Evolutionary conservation across 2,888 invertebrate genomes (phyloP), one percentile per base, ranked within the genome.

Genomic region (Nasonovia ribisnigri): DNA sequence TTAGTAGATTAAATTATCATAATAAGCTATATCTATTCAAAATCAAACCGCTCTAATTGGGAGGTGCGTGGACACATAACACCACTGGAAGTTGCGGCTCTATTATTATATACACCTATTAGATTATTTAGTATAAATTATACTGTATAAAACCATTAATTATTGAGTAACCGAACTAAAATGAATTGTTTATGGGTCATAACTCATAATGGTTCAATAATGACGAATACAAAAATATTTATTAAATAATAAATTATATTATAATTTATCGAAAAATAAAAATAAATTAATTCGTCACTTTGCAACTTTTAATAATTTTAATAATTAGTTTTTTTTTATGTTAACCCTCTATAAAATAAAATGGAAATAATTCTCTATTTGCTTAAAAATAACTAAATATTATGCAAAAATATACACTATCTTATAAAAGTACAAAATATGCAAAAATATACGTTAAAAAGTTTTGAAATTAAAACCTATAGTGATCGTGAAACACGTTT

Each of bases 361-460:
- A 77, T 77, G 77, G 36, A 77, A 77, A 88, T 51, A 36, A 51
- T 48, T 36, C 51, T 36, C 24, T 51, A 88, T 51, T 43, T 29
- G 87, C 87, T 87, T 51, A 51, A 88, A 48, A 51, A 88, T 88
- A 88, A 88, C 87, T 88, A 16, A 46, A 87, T 87, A 88, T 48
- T 88, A 77, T 77, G 48, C 20, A 88, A 88, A 88, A 36, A 51
- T 48, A 88, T 88, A 24, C 48, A 88, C 36, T 88, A 36, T 88
- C 36, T n/a, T 48, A 48, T 51, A 51, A 88, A 88, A 88, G 24
- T 88, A 36, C 87, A 51, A 51, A 88, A 88, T 88, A 88, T 88
- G 87, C 87, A 51, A 88, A 51, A n/a, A 24, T 88, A 51, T 51
- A n/a, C 48, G 36, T 36, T 24, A 51, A n/a, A 48, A 88, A 88